Evolutionary conservation across 1,140 invertebrate genomes (phyloP), one percentile per base, ranked within the genome.

Genomic region (Rhynchophorus ferrugineus): DNA sequence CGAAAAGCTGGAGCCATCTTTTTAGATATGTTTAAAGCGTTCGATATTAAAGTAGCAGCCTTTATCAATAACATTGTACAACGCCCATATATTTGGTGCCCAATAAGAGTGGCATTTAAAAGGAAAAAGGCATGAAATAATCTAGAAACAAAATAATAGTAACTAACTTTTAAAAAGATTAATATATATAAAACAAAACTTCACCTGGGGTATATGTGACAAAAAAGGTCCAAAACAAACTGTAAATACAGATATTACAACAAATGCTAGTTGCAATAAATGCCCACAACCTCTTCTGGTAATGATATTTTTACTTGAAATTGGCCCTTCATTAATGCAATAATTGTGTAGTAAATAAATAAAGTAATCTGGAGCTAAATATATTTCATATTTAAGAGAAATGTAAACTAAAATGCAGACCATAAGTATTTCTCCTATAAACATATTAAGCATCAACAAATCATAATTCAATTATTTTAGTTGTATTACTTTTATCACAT

Each of bases 21-120:
- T n/a, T n/a, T n/a, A n/a, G n/a, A n/a, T n/a, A n/a, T n/a, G n/a
- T n/a, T n/a, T n/a, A n/a, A n/a, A n/a, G n/a, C n/a, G n/a, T n/a
- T n/a, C n/a, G n/a, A n/a, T n/a, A n/a, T n/a, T n/a, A n/a, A n/a
- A n/a, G n/a, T n/a, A n/a, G n/a, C n/a, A n/a, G n/a, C n/a, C n/a
- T 79, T 94, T 95, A 70, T 99, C 97, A 35, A 71, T 66, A 49
- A 84, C 73, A 70, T 95, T 96, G 69, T 99, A 99, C 0, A 98
- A 58, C 1, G 95, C 91, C 97, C 97, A 99, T 64, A 93, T 80
- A 74, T 99, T 99, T 16, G 96, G 94, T n/a, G 97, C 97, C 97
- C 97, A 99, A 72, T 98, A 99, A 2, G 96, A 89, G 76, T 99
- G 97, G 45, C 86, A 87, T 77, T 96, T 91, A 63, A 99, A 96